Base-by-base conservation (phyloP, 2,797 vertebrate species). In the Carapus acus region DNA sequence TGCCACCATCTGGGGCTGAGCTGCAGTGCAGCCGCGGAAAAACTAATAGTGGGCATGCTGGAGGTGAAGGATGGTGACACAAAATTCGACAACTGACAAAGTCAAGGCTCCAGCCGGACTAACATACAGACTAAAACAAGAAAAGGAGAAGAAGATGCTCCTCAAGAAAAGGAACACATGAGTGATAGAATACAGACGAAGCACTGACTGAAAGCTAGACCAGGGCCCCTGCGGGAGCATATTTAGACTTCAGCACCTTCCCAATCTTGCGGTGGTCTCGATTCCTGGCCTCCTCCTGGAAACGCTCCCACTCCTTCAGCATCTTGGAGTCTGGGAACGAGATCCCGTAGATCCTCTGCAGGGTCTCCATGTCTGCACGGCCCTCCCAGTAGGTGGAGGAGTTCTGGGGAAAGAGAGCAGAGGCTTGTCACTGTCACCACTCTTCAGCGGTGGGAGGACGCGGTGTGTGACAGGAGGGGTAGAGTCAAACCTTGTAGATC, bases 381-480 rank as follows among this genome's bases (percentile, higher is more conserved):
- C 94, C 94, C 70, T 96, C 94, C 96, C 95, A 98, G 39, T 94
- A 96, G 0, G 93, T 92, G 33, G 92, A 92, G 0, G 94, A 97
- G 80, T 91, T 97, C 96, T 98, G 43, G 15, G 2, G n/a, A 7
- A 24, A 9, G 31, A 13, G 8, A 33, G 12, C 24, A 27, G 24
- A 27, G 9, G 4, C 24, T n/a, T 9, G 24, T 27, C 9, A 5
- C 24, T 27, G 9, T 27, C 24, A n/a, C n/a, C n/a, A n/a, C n/a
- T n/a, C n/a, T n/a, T n/a, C n/a, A n/a, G n/a, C n/a, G n/a, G 24
- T 5, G 24, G 24, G 24, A 9, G 24, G 24, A 27, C 4, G 9
- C 14, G 9, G 31, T 33, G 9, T 33, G 31, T 33, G 31, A 33
- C 3, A 4, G 31, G 14, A 33, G 14, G 24, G 5, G 24, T 27